These are phyloP conservation scores for Drosophila quasianomalipes DNA, from an alignment of 2,888 invertebrate species.

Conservation along the genomic window DNA sequence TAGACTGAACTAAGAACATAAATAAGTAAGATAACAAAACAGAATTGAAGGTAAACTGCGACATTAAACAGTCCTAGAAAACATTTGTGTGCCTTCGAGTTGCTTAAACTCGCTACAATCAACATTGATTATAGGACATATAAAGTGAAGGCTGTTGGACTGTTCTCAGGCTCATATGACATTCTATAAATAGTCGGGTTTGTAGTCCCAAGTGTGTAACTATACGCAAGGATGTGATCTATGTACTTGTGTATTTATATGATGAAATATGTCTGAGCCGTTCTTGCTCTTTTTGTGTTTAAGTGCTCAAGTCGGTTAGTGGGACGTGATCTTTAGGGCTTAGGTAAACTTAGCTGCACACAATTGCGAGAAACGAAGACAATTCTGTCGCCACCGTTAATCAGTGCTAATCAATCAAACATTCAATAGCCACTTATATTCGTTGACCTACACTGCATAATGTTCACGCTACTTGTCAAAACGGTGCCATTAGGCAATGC, in stretches of 20 bases:
- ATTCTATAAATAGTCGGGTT: slow-evolving; percentile 33
- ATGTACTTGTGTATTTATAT: background rate
- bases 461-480: slow-evolving; percentile 43
- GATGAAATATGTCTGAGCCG: slow-evolving; percentile 18
- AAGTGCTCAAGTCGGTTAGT: slow-evolving; percentile 12
- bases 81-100: background rate
- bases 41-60: background rate
- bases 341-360: slow-evolving; percentile 13
- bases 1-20: background rate
- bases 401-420: slow-evolving; percentile 35
- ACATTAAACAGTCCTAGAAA: background rate
- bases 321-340: slow-evolving; percentile 33
- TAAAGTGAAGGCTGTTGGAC: background rate
- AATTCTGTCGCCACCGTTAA: slow-evolving; percentile 24
- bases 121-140: background rate
- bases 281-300: background rate
- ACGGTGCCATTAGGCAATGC: slow-evolving; percentile 63
- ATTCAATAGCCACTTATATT: slow-evolving; percentile 40
- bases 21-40: background rate
- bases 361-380: slow-evolving; percentile 6
- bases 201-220: slow-evolving; percentile 11
- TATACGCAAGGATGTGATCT: background rate
- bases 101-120: background rate
- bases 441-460: slow-evolving; percentile 44
- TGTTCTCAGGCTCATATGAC: slow-evolving; percentile 19